Percentiles rank a stretch among this genome's conserved stretches.
Conservation (phyloP, 2,113 vertebrate genomes). For the Coturnix japonica region DNA sequence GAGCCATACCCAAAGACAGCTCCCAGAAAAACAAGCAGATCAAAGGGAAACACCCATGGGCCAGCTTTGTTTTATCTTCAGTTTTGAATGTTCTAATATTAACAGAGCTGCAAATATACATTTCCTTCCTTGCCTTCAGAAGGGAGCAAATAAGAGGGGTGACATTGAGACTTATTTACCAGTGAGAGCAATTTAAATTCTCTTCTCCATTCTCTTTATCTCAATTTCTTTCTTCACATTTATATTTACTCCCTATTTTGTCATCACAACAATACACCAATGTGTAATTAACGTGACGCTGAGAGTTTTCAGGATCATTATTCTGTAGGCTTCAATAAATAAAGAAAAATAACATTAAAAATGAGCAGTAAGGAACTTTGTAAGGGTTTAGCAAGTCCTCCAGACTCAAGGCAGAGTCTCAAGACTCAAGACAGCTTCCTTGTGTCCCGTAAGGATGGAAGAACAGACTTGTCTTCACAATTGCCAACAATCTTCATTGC, state of each 20-base stretch:
- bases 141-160: neutral
- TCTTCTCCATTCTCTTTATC: neutral
- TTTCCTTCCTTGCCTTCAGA: neutral
- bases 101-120: neutral
- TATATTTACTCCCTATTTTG: neutral
- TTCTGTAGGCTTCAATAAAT: neutral
- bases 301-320: neutral
- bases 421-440: neutral
- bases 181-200: neutral
- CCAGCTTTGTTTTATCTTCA: neutral
- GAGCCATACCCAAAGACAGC: neutral
- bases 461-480: neutral
- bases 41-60: neutral
- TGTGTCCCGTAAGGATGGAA: neutral
- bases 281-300: neutral
- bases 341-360: neutral
- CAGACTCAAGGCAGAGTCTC: neutral
- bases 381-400: neutral
- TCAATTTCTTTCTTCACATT: neutral
- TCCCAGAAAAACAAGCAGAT: neutral
- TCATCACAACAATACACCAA: neutral
- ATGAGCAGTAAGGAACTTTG: neutral
- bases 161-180: constrained; percentile 12
- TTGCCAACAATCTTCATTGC: neutral
- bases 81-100: neutral